Percentiles rank a stretch among this genome's conserved stretches.
Conservation (phyloP, 2,888 invertebrate genomes). For the Amphipoea oculea region DNA sequence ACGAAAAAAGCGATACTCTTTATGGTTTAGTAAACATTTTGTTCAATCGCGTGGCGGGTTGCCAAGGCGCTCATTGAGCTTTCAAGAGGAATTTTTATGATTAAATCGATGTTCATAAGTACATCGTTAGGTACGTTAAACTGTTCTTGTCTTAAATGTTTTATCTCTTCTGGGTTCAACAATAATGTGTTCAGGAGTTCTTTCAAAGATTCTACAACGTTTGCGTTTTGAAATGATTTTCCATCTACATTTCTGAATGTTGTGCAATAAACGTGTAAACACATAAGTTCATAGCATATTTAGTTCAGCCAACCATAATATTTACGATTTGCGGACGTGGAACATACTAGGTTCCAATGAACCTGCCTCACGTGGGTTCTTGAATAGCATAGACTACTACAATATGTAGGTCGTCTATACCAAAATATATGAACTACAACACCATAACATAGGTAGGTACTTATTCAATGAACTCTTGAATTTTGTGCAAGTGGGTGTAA, state of each 20-base stretch:
- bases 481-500: conserved; percentile 32
- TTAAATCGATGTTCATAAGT: conserved; percentile 43
- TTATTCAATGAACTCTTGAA: conserved; percentile 23
- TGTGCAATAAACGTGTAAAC: conserved; percentile 33
- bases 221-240: not conserved
- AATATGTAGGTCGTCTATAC: conserved; percentile 2
- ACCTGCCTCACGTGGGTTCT: conserved; percentile 32
- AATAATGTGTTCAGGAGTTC: not conserved
- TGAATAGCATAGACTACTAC: conserved; percentile 15
- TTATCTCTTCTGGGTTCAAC: conserved; percentile 10
- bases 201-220: not conserved
- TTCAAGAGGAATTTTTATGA: conserved; percentile 53
- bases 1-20: conserved; percentile 36
- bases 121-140: conserved; percentile 32
- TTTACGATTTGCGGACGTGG: conserved; percentile 36
- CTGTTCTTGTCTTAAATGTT: conserved; percentile 29
- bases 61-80: conserved; percentile 57
- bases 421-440: not conserved
- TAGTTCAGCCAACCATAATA: conserved; percentile 43
- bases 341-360: conserved; percentile 51
- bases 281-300: conserved; percentile 27
- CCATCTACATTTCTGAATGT: conserved; percentile 11
- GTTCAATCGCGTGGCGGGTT: conserved; percentile 45
- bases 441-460: not conserved
- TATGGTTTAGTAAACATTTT: conserved; percentile 55